Evolutionary conservation across 2,113 vertebrate genomes (phyloP).

Genomic region (Trinectes maculatus): DNA sequence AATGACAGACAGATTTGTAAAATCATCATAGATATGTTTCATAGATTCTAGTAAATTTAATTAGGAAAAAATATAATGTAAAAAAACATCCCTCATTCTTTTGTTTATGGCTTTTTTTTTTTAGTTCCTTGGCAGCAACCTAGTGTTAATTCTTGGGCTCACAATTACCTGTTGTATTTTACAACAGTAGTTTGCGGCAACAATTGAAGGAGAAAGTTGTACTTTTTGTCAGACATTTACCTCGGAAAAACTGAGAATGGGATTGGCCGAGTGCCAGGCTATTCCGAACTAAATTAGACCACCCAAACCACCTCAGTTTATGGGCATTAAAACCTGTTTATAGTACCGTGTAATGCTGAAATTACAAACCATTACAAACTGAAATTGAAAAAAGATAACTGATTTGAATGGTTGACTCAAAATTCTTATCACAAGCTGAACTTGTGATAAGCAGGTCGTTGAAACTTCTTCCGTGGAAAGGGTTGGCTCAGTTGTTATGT

Average conservation of each 20-base stretch:
- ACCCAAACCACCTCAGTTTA: slow-evolving; percentile 11
- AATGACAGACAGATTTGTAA: too few relatives aligned
- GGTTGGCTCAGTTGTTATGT: neutral
- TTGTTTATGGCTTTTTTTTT: neutral
- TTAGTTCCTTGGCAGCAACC: slow-evolving; percentile 1
- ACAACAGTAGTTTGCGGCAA: neutral
- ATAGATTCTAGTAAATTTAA: too few relatives aligned
- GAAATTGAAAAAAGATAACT: neutral
- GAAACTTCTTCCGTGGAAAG: neutral
- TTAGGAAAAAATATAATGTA: too few relatives aligned
- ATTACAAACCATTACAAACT: neutral
- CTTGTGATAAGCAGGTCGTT: too few relatives aligned
- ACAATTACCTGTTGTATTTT: slow-evolving; percentile 29
- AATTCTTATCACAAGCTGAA: too few relatives aligned
- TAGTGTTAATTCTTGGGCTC: slow-evolving; percentile 8
- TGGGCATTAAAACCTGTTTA: slow-evolving; percentile 21
- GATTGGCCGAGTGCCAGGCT: slow-evolving; percentile 20
- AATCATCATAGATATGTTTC: too few relatives aligned
- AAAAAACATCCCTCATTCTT: neutral
- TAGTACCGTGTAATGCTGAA: slow-evolving; percentile 2
- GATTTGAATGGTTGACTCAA: too few relatives aligned
- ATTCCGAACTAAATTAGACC: slow-evolving; percentile 26
- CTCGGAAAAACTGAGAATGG: slow-evolving; percentile 30
- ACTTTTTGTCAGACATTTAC: slow-evolving; percentile 1
- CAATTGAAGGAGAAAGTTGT: neutral